Evolutionary conservation across 2,888 invertebrate species (phyloP), one percentile per base, ranked within the genome.

Genomic region (Acanthosepion lycidas): DNA sequence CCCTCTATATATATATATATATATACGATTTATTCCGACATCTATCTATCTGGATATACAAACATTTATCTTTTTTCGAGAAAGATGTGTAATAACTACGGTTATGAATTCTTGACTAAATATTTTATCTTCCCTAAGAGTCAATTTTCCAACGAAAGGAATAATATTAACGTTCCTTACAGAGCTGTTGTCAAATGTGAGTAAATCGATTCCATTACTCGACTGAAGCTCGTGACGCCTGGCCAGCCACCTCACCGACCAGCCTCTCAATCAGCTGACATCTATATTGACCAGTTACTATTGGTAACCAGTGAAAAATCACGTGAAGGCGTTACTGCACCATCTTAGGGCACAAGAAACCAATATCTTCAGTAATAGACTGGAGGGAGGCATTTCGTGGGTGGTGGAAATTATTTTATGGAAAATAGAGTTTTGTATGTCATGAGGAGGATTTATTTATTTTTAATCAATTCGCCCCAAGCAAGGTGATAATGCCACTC

Each of bases 231-330:
- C 78, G 78, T 78, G 78, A 78, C 78, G 78, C 78, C 78, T 3
- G 33, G n/a, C 78, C n/a, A 33, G 15, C 78, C 78, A 78, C 78
- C 78, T 78, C 78, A 78, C 78, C n/a, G n/a, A 33, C 78, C 78
- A 33, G 78, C 78, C n/a, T 33, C n/a, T 33, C 33, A n/a, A 78
- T 78, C 78, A 78, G 78, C 78, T 78, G 78, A 78, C 78, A 33
- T 33, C 78, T n/a, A 78, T 78, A 78, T 78, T 78, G 78, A 78
- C 78, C 78, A 78, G 78, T 78, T 78, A 78, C 78, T 33, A 78
- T 78, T n/a, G n/a, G 78, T 33, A 78, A 78, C 78, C 78, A 33
- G n/a, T 78, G 18, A 78, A 78, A 78, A 33, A 78, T 78, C 78
- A 78, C 78, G 78, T 33, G 78, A n/a, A 33, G 78, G 78, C 78